Percentiles rank a stretch among this genome's conserved stretches.
Conservation (phyloP, 2,113 vertebrate species). For the Heteronetta atricapilla region DNA sequence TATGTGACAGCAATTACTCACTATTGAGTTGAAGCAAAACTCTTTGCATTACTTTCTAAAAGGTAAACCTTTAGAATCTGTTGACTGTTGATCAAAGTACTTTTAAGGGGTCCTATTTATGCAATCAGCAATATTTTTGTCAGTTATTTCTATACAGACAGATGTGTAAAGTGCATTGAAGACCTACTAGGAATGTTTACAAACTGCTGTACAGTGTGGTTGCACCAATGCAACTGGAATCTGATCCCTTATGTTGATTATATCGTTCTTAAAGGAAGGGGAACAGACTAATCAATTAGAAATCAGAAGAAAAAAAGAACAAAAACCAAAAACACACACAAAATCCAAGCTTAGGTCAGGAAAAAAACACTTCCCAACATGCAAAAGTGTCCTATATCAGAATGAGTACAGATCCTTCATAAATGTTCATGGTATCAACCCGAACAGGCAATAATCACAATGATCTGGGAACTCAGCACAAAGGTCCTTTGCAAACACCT, state of each 20-base stretch:
- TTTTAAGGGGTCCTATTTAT: neutral
- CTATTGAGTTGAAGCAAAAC: neutral
- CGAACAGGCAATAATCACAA: neutral
- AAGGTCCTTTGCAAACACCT: neutral
- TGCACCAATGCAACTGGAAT: neutral
- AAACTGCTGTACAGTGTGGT: neutral
- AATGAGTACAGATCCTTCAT: neutral
- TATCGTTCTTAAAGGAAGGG: neutral
- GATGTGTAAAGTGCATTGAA: neutral
- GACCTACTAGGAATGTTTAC: neutral
- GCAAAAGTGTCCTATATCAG: neutral
- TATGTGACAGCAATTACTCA: neutral
- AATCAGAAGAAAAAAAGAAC: neutral
- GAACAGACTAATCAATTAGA: neutral
- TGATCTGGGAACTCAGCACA: neutral
- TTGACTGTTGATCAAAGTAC: neutral
- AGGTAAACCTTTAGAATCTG: neutral
- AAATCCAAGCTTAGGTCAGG: neutral
- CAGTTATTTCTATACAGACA: neutral
- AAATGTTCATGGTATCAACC: neutral
- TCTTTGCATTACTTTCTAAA: neutral
- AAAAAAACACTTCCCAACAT: neutral
- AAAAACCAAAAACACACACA: neutral
- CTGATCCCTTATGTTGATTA: neutral
- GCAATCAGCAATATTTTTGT: neutral